These are phyloP conservation scores for Mus musculus DNA, from an alignment of 2,113 vertebrate species.

Conservation along the genomic window GRCm39 chr8:103363501-103364000, in stretches of 20 bases:
- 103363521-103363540: fast-evolving
- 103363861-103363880: background rate
- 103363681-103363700: conserved; percentile 94
- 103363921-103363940: background rate
- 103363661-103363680: conserved; percentile 95
- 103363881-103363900: background rate
- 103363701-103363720: conserved; percentile 93
- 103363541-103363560: conserved; percentile 85
- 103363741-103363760: conserved; percentile 94
- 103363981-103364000: background rate
- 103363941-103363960: background rate
- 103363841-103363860: fast-evolving
- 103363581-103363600: conserved; percentile 96
- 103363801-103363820: conserved; percentile 92
- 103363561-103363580: conserved; percentile 96
- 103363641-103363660: conserved; percentile 93
- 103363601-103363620: conserved; percentile 96
- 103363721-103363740: conserved; percentile 96
- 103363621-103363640: conserved; percentile 93
- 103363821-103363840: background rate
- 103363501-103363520: background rate
- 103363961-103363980: background rate
- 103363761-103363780: conserved; percentile 93
- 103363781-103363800: conserved; percentile 92
- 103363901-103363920: background rate